Evolutionary conservation across 2,888 invertebrate species (phyloP).

Genomic region (Oxystoma pomonae): DNA sequence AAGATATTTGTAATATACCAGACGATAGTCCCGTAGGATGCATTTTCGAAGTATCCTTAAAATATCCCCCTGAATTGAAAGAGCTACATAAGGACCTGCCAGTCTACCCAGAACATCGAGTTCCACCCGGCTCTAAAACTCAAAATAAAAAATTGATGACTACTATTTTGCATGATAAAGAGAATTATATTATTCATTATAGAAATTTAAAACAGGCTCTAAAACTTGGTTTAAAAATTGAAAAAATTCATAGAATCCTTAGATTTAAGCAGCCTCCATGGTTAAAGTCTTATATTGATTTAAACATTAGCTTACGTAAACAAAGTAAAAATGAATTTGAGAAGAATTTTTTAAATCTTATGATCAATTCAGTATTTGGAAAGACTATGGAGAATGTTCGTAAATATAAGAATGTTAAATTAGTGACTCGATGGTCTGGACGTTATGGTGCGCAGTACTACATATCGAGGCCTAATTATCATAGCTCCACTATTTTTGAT

Average conservation of each 20-base stretch:
- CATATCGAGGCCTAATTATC: too few species aligned
- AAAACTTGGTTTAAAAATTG: slow-evolving; percentile 29
- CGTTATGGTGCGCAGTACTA: too few species aligned
- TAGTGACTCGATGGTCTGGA: too few species aligned
- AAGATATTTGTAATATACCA: not conserved
- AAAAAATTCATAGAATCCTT: slow-evolving; percentile 36
- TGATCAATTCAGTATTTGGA: too few species aligned
- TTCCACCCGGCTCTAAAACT: not conserved
- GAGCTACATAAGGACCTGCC: slow-evolving; percentile 6
- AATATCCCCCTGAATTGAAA: slow-evolving; percentile 3
- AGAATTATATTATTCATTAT: slow-evolving; percentile 33
- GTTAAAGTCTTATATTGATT: slow-evolving; percentile 42
- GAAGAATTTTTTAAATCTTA: too few species aligned
- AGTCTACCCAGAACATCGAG: slow-evolving; percentile 4
- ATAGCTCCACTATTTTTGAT: too few species aligned
- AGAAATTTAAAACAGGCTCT: slow-evolving; percentile 32
- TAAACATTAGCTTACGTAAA: too few species aligned
- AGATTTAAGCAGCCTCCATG: slow-evolving; percentile 41
- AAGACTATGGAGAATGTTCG: too few species aligned
- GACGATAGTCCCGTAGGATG: slow-evolving; percentile 1
- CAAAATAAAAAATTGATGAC: slow-evolving; percentile 6
- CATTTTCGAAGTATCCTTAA: slow-evolving; percentile 6
- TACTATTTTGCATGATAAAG: slow-evolving; percentile 15
- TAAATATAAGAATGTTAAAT: too few species aligned
- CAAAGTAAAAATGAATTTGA: too few species aligned